Percentiles rank a stretch among this genome's conserved stretches.
These are phyloP conservation scores for Esox masquinongy DNA, from an alignment of 2,797 vertebrate genomes.

Conservation along the genomic window DNA sequence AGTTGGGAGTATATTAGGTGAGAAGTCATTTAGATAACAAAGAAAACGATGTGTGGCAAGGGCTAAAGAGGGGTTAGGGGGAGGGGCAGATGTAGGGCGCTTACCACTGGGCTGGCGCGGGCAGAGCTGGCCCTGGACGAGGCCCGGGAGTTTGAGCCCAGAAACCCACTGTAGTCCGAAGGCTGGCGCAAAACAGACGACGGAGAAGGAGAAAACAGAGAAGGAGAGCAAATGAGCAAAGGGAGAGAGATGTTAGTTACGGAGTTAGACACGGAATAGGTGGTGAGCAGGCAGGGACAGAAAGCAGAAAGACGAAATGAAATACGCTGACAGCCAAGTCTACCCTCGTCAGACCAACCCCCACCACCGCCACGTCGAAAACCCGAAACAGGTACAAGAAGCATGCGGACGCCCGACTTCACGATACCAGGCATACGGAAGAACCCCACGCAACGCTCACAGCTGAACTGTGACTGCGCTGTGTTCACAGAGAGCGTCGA, in stretches of 20 bases:
- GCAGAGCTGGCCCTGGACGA: constrained; percentile 94
- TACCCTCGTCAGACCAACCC: background rate
- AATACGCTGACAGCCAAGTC: background rate
- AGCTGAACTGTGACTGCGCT: background rate
- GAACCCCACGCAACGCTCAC: background rate
- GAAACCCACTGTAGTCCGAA: constrained; percentile 84
- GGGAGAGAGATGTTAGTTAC: constrained; percentile 4
- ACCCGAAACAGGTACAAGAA: background rate
- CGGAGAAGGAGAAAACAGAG: constrained; percentile 60
- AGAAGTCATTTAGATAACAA: background rate
- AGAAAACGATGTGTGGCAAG: background rate
- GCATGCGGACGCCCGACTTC: background rate
- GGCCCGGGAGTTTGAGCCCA: constrained; percentile 86
- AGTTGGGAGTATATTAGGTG: too few species aligned
- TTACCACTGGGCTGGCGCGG: constrained; percentile 97
- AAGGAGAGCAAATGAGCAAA: constrained; percentile 31
- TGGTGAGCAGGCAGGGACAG: background rate
- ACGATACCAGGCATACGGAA: background rate
- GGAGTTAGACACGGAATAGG: background rate
- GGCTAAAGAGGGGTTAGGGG: constrained; percentile 4
- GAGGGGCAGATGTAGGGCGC: constrained; percentile 53
- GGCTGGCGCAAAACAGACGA: constrained; percentile 71
- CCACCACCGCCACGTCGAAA: background rate
- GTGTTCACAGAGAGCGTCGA: background rate
- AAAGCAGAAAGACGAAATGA: background rate